Evolutionary conservation across 2,113 vertebrate genomes (phyloP).

Genomic region (Gnathonemus longibarbis): DNA sequence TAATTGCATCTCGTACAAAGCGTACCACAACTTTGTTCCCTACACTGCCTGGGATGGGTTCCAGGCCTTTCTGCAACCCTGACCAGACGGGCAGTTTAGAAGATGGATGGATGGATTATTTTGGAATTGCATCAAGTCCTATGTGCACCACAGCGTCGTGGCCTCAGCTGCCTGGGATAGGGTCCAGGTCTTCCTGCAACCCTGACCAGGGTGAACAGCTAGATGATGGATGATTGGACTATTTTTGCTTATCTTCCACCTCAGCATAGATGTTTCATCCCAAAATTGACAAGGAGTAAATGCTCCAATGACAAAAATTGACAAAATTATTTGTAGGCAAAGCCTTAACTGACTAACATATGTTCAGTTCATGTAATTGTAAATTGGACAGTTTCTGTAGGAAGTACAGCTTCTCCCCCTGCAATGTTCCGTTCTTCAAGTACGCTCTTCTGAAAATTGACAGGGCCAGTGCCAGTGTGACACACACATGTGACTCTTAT

Average conservation of each 20-base stretch:
- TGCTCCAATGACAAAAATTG: background rate
- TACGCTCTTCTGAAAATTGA: background rate
- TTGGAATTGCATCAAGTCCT: background rate
- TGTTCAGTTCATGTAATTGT: background rate
- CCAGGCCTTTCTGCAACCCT: background rate
- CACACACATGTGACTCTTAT: background rate
- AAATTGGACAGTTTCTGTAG: conserved; percentile 8
- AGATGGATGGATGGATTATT: background rate
- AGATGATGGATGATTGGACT: background rate
- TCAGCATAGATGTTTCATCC: background rate
- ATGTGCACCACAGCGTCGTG: background rate
- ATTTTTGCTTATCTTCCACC: background rate
- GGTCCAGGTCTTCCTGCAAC: background rate
- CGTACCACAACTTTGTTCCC: background rate
- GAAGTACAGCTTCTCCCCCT: background rate
- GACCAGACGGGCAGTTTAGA: background rate
- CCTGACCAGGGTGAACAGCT: background rate
- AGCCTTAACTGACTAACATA: background rate
- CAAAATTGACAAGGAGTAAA: background rate
- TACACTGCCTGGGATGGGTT: background rate
- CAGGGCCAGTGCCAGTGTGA: background rate
- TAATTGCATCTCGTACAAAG: background rate
- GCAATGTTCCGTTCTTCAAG: background rate
- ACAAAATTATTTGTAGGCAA: background rate
- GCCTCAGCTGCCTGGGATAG: background rate